Base-by-base conservation (phyloP, 2,797 vertebrate genomes). In the Amblyopsis hoosieri region DNA sequence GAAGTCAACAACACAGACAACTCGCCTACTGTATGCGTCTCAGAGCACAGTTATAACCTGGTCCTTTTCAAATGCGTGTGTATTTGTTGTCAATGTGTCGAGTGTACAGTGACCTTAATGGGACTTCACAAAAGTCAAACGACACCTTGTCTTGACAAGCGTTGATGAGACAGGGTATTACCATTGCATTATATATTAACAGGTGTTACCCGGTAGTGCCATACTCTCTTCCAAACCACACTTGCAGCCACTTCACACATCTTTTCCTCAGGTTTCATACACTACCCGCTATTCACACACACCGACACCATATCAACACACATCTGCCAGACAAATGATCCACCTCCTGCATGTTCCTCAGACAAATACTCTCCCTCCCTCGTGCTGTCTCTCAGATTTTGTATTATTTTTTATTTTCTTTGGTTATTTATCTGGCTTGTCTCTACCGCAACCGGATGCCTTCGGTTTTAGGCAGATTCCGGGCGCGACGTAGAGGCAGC, bases 321-420 rank as follows among this genome's bases (percentile, higher is more conserved):
- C 88, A 87, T 91, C 88, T 91, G 85, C 81, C 71, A 85, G 89
- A 90, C 90, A 90, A 90, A 89, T 71, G 87, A 89, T 87, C 88
- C 89, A 86, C 87, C 89, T 86, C 87, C 86, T 87, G 80, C 78
- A 42, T 91, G 89, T 92, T 90, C 82, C 74, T 75, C 60, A 87
- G 81, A 89, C 87, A 90, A 87, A 90, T 81, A 85, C 71, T 79
- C 85, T 84, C 90, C 84, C 88, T 84, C 83, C 83, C 85, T 88
- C 86, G 80, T 33, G 56, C 76, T 83, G 79, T 85, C 85, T 87
- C 81, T 85, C 85, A 77, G 66, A 69, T 77, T 62, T 9, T 42
- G 23, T 23, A 23, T 23, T 23, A 23, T 42, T 42, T 37, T 42
- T 42, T 42, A 42, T 42, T 42, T 42, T 78, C 62, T 19, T 19